Evolutionary conservation across 2,113 vertebrate species (phyloP), one percentile per base, ranked within the genome.

Genomic region (Muntiacus muntjak): DNA sequence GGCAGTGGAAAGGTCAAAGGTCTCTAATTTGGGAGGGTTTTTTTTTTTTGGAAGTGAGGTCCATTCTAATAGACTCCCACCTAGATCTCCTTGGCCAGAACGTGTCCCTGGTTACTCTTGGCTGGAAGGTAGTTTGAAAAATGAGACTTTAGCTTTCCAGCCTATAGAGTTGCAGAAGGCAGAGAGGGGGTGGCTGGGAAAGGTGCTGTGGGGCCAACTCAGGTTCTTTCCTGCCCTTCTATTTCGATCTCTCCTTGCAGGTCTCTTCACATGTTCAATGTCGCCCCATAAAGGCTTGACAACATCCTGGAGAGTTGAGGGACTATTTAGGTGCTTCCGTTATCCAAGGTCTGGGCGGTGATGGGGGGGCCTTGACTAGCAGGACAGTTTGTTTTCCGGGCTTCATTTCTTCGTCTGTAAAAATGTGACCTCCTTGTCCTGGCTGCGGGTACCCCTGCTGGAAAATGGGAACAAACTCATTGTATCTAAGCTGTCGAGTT

Each of bases 401-500:
- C 10, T 47, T 82, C 36, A 6, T 81, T 45, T 86, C 58, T 58
- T 85, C 23, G 0, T 92, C 45, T 36, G 16, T 84, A 36, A 87
- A 87, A 43, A 25, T 13, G 16, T 30, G 30, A 74, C 1, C 0
- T 23, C 67, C 10, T 74, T 74, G 67, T 55, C 23, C n/a, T 5
- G 13, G 58, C 28, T 9, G 62, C 5, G 0, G 81, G 2, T 17
- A 28, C 43, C 76, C 13, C 36, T 0, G 15, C 67, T 28, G 52
- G 54, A 71, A 33, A 79, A 23, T 3, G 8, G 36, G 40, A 14
- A 9, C 3, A 19, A 90, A 54, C 55, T 5, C 13, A 26, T 3
- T 0, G 0, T 3, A 6, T 78, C 87, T 36, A 3, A 13, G 87
- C n/a, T 1, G 1, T 0, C 3, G 76, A 57, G 5, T 1, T 16